Percentiles rank a stretch among this genome's conserved stretches.
Conservation (phyloP, 2,797 vertebrate genomes). For the Myioborus miniatus region DNA sequence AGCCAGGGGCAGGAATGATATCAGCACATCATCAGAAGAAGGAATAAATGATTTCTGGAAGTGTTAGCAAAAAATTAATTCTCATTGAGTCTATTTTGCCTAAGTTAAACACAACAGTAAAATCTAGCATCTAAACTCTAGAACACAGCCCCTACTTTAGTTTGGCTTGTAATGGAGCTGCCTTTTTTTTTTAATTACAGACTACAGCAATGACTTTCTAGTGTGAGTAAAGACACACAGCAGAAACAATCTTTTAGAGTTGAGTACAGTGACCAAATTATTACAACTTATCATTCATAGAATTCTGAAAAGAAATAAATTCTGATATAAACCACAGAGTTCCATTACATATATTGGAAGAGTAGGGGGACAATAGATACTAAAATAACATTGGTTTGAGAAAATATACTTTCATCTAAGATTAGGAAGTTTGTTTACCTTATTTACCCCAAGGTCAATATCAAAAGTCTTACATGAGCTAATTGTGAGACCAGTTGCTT, state of each 20-base stretch:
- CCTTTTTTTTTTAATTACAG: not conserved
- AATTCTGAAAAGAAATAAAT: not conserved
- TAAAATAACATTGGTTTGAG: not conserved
- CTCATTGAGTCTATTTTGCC: not conserved
- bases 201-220: not conserved
- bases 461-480: not conserved
- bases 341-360: not conserved
- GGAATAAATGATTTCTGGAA: conserved; percentile 74
- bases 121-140: not conserved
- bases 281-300: not conserved
- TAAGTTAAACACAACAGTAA: not conserved
- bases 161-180: not conserved
- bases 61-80: not conserved
- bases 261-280: not conserved
- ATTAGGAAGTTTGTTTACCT: not conserved
- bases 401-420: not conserved
- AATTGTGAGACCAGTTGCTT: not conserved
- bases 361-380: not conserved
- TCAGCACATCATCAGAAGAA: conserved; percentile 82
- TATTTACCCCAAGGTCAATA: not conserved
- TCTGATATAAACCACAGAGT: not conserved
- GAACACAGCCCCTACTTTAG: not conserved
- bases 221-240: not conserved
- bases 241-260: not conserved
- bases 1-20: conserved; percentile 95